phyloP scores from a whole-genome alignment of 2,888 invertebrate genomes.

The Parthenolecanium corni region DNA sequence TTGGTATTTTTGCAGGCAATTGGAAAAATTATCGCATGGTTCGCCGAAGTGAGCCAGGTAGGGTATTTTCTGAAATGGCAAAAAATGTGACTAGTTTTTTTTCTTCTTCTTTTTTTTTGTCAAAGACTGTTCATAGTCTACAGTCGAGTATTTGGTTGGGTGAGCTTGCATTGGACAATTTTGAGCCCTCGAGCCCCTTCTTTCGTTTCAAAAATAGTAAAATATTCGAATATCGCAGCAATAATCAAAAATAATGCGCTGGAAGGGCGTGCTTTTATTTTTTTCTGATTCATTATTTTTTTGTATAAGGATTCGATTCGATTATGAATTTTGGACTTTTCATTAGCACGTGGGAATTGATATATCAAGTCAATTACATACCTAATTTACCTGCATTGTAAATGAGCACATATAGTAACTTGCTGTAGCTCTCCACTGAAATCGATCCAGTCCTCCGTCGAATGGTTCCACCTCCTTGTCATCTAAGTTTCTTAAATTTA shows the following conservation, averaged over 20 bases:
- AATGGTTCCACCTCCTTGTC: slow-evolving; percentile 42
- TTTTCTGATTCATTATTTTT: no score
- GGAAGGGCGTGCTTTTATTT: no score
- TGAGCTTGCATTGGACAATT: no score
- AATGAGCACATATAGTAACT: slow-evolving; percentile 59
- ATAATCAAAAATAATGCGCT: no score
- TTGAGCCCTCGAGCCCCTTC: no score
- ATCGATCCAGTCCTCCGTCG: slow-evolving; percentile 42
- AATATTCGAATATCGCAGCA: no score
- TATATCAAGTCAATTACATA: no score
- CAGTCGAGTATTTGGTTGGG: no score
- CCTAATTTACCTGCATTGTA: slow-evolving; percentile 45
- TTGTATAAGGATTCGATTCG: no score
- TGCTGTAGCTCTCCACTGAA: slow-evolving; percentile 51
- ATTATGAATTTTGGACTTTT: no score
- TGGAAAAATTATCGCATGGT: slow-evolving; percentile 50
- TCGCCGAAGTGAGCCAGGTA: slow-evolving; percentile 40
- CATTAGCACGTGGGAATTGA: no score
- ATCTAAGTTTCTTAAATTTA: slow-evolving; percentile 40
- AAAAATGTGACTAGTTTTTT: background rate
- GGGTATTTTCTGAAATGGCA: background rate
- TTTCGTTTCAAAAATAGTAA: no score
- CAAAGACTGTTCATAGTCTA: background rate
- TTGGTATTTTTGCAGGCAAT: slow-evolving; percentile 42
- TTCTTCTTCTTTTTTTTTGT: background rate